Base-by-base conservation (phyloP, 2,797 vertebrate species). In the Thripadectes ignobilis region DNA sequence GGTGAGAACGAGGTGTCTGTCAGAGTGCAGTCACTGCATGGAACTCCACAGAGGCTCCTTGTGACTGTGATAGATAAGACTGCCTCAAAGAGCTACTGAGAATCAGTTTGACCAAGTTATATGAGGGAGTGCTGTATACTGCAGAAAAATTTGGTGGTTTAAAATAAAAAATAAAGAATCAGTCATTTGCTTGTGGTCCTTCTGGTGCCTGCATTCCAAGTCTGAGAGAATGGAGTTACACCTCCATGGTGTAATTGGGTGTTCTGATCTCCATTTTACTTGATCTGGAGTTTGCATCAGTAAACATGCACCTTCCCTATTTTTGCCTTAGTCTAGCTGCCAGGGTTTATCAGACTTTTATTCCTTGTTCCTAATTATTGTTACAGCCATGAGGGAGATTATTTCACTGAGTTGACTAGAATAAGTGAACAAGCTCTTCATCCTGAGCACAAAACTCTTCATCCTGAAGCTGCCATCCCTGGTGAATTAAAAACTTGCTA, bases 21-120 rank as follows among this genome's bases (percentile, higher is more conserved):
- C 72, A 43, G 55, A 65, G 59, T 4, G 15, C 19, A 54, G 66
- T 7, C 46, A 6, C 0, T 0, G 39, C 1, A 0, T 20, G 32
- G 79, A 88, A 4, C 61, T 83, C 72, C 45, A 13, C 0, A 0
- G 84, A 71, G 82, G 74, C 30, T 83, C 67, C 22, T 49, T 14
- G 52, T 0, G 9, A 21, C 62, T 43, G 45, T n/a, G 34, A 36
- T 10, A 49, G 65, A 14, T n/a, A n/a, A 27, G 69, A 38, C 26
- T 52, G 26, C 22, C 69, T 59, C 90, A 27, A 16, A 82, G 45
- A 49, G 34, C 58, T 16, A 1, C 6, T 0, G 0, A 62, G 43
- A 82, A 58, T 73, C 58, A 36, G 43, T 85, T 18, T 41, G 39
- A 10, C 34, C 54, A 26, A 9, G n/a, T 73, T 58, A 21, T 9